Conservation (phyloP, 2,797 vertebrate genomes). For the Netta rufina region DNA sequence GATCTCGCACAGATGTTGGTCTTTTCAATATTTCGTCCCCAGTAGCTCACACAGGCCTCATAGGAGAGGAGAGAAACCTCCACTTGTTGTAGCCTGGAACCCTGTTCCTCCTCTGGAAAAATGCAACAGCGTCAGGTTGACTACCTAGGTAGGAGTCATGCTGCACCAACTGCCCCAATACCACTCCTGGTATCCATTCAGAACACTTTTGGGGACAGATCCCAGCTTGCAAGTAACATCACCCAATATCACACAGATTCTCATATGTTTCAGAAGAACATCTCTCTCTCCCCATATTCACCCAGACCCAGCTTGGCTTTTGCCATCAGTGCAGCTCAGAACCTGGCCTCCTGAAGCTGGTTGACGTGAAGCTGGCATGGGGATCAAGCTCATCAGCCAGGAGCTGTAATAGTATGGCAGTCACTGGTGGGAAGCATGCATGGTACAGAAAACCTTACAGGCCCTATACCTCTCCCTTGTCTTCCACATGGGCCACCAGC, state of each 20-base stretch:
- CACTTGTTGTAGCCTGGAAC: neutral
- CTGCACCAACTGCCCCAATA: too few species aligned
- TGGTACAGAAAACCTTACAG: neutral
- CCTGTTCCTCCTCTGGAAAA: neutral
- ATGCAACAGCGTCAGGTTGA: fast-evolving
- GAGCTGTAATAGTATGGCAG: neutral
- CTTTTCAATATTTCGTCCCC: neutral
- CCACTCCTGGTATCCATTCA: neutral
- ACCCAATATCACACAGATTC: neutral
- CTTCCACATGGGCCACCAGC: neutral
- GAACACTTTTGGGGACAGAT: fast-evolving
- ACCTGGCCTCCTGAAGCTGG: neutral
- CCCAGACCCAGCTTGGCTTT: neutral
- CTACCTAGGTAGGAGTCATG: neutral
- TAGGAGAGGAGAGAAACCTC: neutral
- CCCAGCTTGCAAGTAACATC: fast-evolving
- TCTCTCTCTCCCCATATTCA: neutral
- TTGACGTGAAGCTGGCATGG: neutral
- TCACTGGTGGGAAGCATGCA: neutral
- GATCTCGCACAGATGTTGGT: neutral
- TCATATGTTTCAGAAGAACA: neutral
- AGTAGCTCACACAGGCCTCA: neutral
- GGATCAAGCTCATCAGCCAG: neutral
- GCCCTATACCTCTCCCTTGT: neutral
- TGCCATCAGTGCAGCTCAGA: neutral